A percentile compares a stretch with the other conserved stretches of the same genome.
Evolutionary conservation across 2,113 vertebrate species (phyloP).

Genomic region (Polypterus senegalus): DNA sequence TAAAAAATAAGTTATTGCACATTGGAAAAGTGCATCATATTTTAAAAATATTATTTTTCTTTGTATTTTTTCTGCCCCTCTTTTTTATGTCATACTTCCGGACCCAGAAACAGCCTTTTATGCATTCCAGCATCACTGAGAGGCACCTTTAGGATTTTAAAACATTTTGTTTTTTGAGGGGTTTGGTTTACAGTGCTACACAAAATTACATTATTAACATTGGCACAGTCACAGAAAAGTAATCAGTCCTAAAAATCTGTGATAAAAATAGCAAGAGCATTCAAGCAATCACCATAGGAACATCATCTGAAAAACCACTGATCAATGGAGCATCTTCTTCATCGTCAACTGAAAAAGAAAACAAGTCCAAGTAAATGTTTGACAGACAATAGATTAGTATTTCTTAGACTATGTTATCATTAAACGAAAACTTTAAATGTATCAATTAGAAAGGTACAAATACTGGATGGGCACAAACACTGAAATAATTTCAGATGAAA

Average conservation of each 20-base stretch:
- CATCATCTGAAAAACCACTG: slow-evolving; percentile 93
- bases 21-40: slow-evolving; percentile 61
- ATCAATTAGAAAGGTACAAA: too few species aligned
- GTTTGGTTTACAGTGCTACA: background rate
- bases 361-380: background rate
- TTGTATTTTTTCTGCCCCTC: slow-evolving; percentile 15
- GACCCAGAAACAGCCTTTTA: background rate
- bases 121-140: background rate
- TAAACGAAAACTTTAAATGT: background rate
- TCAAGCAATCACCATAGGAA: slow-evolving; percentile 97
- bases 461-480: too few species aligned
- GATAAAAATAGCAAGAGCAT: slow-evolving; percentile 7
- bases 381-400: background rate
- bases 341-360: slow-evolving; percentile 67
- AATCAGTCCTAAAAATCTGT: too few species aligned
- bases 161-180: background rate
- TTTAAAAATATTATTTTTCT: slow-evolving; percentile 56
- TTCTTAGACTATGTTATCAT: too few species aligned
- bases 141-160: too few species aligned
- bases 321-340: slow-evolving; percentile 95
- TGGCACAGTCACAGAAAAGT: slow-evolving; percentile 1
- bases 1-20: slow-evolving; percentile 73
- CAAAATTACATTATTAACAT: slow-evolving; percentile 5
- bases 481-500: too few species aligned
- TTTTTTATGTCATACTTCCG: slow-evolving; percentile 1